Evolutionary conservation across 2,113 vertebrate species (phyloP).

Genomic region (Rhombomys opimus): DNA sequence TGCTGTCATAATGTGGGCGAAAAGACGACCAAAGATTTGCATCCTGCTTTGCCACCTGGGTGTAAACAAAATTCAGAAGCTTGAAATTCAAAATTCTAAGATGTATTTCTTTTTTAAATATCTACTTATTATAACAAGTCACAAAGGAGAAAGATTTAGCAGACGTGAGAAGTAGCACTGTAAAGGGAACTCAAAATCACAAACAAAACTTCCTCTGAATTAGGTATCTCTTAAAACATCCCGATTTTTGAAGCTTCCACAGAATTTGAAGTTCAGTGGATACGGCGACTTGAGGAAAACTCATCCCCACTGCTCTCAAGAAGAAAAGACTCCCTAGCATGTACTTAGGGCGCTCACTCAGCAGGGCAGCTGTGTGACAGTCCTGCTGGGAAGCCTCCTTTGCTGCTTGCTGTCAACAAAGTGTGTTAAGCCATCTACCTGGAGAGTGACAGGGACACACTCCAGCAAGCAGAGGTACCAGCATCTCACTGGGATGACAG

Average conservation of each 20-base stretch:
- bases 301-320: slow-evolving; percentile 29
- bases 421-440: slow-evolving; percentile 59
- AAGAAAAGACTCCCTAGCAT: slow-evolving; percentile 33
- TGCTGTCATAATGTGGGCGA: background rate
- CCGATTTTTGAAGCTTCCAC: slow-evolving; percentile 12
- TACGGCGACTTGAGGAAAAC: slow-evolving; percentile 49
- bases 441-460: slow-evolving; percentile 79
- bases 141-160: slow-evolving; percentile 3
- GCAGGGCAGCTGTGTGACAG: slow-evolving; percentile 22
- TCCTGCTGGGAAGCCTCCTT: slow-evolving; percentile 63
- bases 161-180: background rate
- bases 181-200: background rate
- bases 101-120: background rate
- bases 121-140: slow-evolving; percentile 8
- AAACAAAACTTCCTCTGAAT: background rate
- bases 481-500: slow-evolving; percentile 41
- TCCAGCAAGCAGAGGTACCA: slow-evolving; percentile 68
- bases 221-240: background rate
- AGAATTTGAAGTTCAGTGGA: slow-evolving; percentile 35
- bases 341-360: slow-evolving; percentile 27
- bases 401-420: slow-evolving; percentile 56
- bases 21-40: background rate
- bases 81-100: slow-evolving; percentile 15
- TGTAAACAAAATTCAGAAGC: background rate
- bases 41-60: background rate